phyloP scores from a whole-genome alignment of 2,797 vertebrate species.

The Prunella strophiata region DNA sequence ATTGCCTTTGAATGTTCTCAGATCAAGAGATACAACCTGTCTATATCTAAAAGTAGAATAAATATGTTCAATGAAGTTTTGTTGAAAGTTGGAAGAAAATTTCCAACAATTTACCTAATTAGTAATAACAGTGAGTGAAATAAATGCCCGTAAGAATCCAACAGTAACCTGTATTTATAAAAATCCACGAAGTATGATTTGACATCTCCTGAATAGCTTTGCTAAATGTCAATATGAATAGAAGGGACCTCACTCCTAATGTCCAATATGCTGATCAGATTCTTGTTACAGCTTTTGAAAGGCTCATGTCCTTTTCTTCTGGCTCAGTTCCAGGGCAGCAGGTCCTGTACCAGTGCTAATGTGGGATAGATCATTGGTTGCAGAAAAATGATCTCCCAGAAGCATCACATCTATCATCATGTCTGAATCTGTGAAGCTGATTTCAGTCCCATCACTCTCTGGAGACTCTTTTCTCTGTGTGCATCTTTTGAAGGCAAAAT shows the following conservation, averaged over 20 bases:
- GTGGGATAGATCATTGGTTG: fast-evolving
- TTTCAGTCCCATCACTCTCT: fast-evolving
- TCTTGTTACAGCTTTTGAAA: neutral
- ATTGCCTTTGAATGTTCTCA: neutral
- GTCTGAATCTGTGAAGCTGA: neutral
- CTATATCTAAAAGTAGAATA: neutral
- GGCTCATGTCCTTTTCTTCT: neutral
- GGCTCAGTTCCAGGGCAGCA: neutral
- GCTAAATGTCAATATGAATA: neutral
- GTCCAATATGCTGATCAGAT: neutral
- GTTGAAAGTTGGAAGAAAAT: neutral
- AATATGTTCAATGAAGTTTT: neutral
- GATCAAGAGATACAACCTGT: neutral
- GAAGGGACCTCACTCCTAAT: neutral
- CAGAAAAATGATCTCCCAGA: neutral
- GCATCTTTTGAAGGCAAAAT: neutral
- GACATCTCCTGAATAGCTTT: neutral
- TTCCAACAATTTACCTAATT: neutral
- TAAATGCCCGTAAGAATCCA: neutral
- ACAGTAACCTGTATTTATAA: neutral
- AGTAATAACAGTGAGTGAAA: neutral
- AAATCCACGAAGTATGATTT: neutral
- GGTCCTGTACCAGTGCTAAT: neutral
- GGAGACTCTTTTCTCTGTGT: fast-evolving
- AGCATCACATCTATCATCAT: neutral